These are phyloP conservation scores for Eupithecia subfuscata DNA, from an alignment of 2,888 invertebrate genomes.

Conservation along the genomic window DNA sequence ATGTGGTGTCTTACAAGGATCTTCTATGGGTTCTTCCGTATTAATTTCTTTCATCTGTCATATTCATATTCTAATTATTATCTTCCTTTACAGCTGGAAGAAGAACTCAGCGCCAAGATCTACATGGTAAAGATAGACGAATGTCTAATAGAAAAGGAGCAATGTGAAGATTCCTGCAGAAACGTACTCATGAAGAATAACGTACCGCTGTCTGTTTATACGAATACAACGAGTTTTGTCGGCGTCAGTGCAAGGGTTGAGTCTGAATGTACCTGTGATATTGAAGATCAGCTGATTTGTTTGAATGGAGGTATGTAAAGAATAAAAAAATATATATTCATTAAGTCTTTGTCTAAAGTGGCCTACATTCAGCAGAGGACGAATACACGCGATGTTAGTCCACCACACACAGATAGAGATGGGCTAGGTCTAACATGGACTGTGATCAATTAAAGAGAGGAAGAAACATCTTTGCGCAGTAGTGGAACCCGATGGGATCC, in stretches of 20 bases:
- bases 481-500: too few relatives aligned
- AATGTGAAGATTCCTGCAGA: conserved; percentile 90
- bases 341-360: too few relatives aligned
- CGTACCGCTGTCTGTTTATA: conserved; percentile 92
- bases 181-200: conserved; percentile 90
- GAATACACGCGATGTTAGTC: too few relatives aligned
- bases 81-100: conserved; percentile 82
- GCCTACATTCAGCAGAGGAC: too few relatives aligned
- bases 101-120: conserved; percentile 88
- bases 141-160: conserved; percentile 90
- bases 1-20: background rate
- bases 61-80: background rate
- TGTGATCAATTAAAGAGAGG: too few relatives aligned
- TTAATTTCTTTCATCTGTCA: background rate
- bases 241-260: conserved; percentile 94
- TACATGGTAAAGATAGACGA: conserved; percentile 96
- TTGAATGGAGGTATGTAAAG: conserved; percentile 88
- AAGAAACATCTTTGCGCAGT: too few relatives aligned
- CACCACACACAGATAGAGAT: too few relatives aligned
- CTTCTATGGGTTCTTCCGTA: background rate
- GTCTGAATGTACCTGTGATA: conserved; percentile 89
- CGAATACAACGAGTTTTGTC: conserved; percentile 96
- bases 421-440: too few relatives aligned
- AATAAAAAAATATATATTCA: background rate
- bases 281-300: conserved; percentile 84